phyloP scores from a whole-genome alignment of 2,113 vertebrate genomes.

The Thomomys bottae region DNA sequence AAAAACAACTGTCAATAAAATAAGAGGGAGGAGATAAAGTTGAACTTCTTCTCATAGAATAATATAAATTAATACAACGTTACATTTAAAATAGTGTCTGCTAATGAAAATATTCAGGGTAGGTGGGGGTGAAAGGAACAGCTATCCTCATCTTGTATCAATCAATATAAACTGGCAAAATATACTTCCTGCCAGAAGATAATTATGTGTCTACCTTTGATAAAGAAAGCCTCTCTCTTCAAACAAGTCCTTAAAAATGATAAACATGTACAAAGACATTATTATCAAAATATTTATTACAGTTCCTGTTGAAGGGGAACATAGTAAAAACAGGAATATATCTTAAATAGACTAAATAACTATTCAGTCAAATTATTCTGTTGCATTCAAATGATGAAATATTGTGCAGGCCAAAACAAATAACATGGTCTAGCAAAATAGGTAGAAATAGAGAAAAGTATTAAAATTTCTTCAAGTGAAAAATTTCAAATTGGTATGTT shows the following conservation, averaged over 20 bases:
- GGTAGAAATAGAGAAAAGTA: neutral
- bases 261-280: neutral
- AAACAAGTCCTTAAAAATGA: neutral
- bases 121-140: neutral
- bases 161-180: neutral
- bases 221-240: neutral
- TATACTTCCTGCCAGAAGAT: neutral
- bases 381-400: neutral
- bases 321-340: neutral
- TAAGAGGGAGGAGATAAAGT: neutral
- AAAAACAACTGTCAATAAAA: neutral
- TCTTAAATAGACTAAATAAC: neutral
- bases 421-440: neutral
- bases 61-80: neutral
- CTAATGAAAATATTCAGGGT: neutral
- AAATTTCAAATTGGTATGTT: neutral
- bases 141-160: neutral
- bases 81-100: neutral
- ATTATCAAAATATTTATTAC: neutral
- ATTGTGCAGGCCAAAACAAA: neutral
- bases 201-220: neutral
- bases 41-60: neutral
- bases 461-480: neutral
- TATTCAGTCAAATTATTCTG: neutral
- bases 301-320: neutral